Conservation (phyloP, 2,888 invertebrate genomes). For the Hartigia nigra region DNA sequence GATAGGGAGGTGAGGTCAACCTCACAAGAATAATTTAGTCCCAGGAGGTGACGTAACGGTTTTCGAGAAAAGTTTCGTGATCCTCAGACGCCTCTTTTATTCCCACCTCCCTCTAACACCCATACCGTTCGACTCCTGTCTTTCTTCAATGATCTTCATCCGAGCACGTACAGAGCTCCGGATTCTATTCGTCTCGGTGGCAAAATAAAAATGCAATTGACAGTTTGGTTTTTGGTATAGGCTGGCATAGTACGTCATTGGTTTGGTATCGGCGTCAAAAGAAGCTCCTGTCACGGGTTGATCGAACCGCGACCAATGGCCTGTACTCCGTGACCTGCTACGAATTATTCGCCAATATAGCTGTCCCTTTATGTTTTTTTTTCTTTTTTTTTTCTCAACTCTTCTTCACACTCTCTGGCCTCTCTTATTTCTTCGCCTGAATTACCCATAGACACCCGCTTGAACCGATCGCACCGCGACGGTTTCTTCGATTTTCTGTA, state of each 20-base stretch:
- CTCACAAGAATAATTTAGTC: not conserved
- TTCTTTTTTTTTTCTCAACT: constrained; percentile 8
- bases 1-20: not conserved
- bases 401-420: constrained; percentile 15
- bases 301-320: constrained; percentile 49
- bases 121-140: constrained; percentile 11
- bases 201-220: constrained; percentile 28
- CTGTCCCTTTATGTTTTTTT: constrained; percentile 3
- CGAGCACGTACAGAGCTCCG: constrained; percentile 36
- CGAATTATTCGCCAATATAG: constrained; percentile 19
- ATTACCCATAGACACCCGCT: constrained; percentile 17
- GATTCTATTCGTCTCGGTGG: constrained; percentile 9
- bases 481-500: constrained; percentile 35
- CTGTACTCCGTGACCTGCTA: constrained; percentile 30
- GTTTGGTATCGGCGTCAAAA: constrained; percentile 29
- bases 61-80: constrained; percentile 57
- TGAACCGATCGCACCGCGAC: constrained; percentile 20
- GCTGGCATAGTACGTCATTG: constrained; percentile 22
- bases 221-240: constrained; percentile 27
- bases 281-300: constrained; percentile 44
- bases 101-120: constrained; percentile 33
- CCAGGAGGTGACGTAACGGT: constrained; percentile 42
- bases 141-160: constrained; percentile 54
- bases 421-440: constrained; percentile 14
- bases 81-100: constrained; percentile 34